Conservation (phyloP, 2,797 vertebrate species). For the Hypotaenidia okinawae region DNA sequence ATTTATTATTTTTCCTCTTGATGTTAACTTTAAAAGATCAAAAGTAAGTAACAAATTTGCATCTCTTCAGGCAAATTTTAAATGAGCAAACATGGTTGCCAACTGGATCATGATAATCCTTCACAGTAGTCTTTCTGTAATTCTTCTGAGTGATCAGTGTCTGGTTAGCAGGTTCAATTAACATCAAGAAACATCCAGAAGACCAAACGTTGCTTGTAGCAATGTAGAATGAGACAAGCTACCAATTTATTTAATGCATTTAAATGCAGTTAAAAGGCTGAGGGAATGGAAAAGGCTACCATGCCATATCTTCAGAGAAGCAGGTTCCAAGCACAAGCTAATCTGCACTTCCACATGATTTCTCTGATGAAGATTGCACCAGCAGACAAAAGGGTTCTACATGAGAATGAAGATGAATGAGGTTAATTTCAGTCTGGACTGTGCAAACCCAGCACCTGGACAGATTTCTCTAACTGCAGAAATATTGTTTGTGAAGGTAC, state of each 20-base stretch:
- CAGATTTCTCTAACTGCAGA: background rate
- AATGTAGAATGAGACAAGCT: background rate
- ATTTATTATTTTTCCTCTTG: background rate
- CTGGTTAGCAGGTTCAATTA: slow-evolving; percentile 19
- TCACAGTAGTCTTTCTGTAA: background rate
- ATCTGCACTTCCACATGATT: background rate
- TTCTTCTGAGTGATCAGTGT: background rate
- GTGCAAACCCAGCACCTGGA: background rate
- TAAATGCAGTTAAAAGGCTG: background rate
- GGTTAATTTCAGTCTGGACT: background rate
- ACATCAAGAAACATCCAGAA: background rate
- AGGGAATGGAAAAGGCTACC: background rate
- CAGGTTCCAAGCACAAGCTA: background rate
- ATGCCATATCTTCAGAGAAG: background rate
- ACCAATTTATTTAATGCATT: background rate
- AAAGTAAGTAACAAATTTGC: slow-evolving; percentile 12
- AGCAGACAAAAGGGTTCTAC: background rate
- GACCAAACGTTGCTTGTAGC: background rate
- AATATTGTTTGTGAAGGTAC: background rate
- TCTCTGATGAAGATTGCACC: background rate
- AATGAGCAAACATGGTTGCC: slow-evolving; percentile 13
- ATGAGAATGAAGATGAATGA: background rate
- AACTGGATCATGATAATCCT: slow-evolving; percentile 7
- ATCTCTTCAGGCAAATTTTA: slow-evolving; percentile 13
- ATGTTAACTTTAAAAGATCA: background rate